These are phyloP conservation scores for Hemiprocne comata DNA, from an alignment of 2,113 vertebrate species.

Conservation along the genomic window DNA sequence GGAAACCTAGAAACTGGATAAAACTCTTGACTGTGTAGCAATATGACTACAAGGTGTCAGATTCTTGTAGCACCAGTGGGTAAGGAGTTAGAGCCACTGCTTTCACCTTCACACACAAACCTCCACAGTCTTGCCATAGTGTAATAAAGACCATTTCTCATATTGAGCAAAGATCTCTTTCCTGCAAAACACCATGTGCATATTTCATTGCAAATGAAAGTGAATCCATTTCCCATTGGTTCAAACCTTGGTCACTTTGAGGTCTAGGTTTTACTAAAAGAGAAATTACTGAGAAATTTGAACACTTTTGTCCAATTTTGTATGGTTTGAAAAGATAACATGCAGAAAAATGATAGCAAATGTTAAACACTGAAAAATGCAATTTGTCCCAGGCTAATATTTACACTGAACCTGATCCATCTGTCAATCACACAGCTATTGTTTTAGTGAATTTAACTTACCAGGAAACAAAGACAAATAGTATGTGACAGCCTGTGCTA, in stretches of 20 bases:
- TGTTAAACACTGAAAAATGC: background rate
- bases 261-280: background rate
- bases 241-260: background rate
- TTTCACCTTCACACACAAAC: accelerated
- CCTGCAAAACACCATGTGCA: background rate
- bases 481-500: background rate
- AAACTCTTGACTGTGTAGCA: background rate
- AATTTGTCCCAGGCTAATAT: background rate
- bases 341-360: background rate
- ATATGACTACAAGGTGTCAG: background rate
- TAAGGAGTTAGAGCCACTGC: background rate
- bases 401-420: background rate
- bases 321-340: background rate
- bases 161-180: background rate
- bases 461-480: background rate
- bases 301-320: background rate
- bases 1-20: background rate
- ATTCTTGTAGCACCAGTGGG: background rate
- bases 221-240: background rate
- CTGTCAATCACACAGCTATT: background rate
- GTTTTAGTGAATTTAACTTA: background rate
- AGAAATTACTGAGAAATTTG: background rate
- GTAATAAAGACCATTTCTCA: background rate
- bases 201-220: background rate
- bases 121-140: background rate